Evolutionary conservation across 2,113 vertebrate genomes (phyloP).

Genomic region (Lepus timidus): DNA sequence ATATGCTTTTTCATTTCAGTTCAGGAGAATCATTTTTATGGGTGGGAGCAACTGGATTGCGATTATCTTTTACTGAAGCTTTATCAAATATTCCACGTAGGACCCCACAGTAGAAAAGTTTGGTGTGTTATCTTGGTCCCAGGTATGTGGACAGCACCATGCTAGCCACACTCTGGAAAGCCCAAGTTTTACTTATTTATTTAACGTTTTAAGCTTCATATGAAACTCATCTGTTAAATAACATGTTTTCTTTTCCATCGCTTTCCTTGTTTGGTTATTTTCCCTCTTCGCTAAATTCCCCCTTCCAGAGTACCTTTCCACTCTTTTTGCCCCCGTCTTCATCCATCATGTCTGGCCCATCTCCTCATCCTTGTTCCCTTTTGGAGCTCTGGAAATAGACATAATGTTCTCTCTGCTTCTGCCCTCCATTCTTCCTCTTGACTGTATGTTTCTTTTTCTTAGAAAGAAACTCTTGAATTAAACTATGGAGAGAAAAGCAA

Average conservation of each 20-base stretch:
- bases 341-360: neutral
- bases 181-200: neutral
- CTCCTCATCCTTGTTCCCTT: neutral
- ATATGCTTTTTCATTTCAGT: slow-evolving; percentile 27
- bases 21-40: slow-evolving; percentile 59
- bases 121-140: neutral
- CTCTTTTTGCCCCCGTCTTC: neutral
- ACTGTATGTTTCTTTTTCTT: slow-evolving; percentile 13
- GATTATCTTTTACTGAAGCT: neutral
- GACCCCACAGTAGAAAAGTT: neutral
- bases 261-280: neutral
- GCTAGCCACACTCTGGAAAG: neutral
- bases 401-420: neutral
- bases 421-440: neutral
- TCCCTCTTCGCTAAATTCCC: neutral
- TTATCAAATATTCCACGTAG: neutral
- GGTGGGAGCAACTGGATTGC: slow-evolving; percentile 24
- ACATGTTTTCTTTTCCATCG: neutral
- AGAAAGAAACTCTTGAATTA: slow-evolving; percentile 39
- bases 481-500: neutral
- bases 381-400: neutral
- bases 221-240: slow-evolving; percentile 18
- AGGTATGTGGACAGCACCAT: neutral
- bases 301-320: neutral
- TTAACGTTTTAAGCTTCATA: neutral